phyloP scores from a whole-genome alignment of 2,888 invertebrate genomes.

The Hypsopygia costalis region DNA sequence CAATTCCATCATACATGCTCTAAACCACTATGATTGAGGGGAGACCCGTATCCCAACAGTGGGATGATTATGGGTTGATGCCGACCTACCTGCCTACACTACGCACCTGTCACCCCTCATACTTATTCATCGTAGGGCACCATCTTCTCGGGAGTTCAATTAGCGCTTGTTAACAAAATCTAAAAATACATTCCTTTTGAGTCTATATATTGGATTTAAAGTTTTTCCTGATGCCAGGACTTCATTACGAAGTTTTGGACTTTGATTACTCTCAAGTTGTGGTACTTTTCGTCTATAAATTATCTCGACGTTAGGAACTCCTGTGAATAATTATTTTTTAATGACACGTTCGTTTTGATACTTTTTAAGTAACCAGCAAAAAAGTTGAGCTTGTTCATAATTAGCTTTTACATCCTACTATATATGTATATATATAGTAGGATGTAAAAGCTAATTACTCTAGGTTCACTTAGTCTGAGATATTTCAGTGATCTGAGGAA shows the following conservation, averaged over 20 bases:
- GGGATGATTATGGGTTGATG: no score
- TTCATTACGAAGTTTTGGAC: background rate
- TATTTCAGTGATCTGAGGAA: no score
- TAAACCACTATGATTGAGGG: background rate
- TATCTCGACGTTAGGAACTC: background rate
- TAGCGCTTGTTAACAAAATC: no score
- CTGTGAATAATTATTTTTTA: slow-evolving; percentile 2
- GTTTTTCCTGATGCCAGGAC: background rate
- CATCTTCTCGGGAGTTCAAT: no score
- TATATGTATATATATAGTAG: background rate
- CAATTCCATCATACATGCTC: no score
- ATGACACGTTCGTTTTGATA: background rate
- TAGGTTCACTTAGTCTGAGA: no score
- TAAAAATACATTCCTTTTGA: no score
- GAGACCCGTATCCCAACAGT: background rate
- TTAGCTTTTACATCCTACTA: background rate
- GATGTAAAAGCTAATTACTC: no score
- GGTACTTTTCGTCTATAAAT: background rate
- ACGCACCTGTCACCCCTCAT: no score
- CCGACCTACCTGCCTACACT: no score
- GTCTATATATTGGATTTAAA: no score
- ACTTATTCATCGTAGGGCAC: no score
- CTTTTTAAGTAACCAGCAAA: background rate
- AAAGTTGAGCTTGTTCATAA: background rate
- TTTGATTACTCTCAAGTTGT: background rate